Evolutionary conservation across 2,113 vertebrate genomes (phyloP).

Genomic region (Sinocyclocheilus grahami): DNA sequence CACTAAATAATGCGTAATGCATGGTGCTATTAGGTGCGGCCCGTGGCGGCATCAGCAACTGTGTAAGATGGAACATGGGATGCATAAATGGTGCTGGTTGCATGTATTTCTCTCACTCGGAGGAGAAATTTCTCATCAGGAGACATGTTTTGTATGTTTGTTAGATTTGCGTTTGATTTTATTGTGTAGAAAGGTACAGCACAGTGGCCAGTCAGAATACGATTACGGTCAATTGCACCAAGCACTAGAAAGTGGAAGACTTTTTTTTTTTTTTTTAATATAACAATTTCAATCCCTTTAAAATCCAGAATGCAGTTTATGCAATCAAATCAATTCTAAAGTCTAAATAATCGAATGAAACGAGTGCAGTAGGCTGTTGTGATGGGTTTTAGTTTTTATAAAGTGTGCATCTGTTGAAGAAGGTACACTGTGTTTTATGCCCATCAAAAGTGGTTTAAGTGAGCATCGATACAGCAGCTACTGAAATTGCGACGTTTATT

Average conservation of each 20-base stretch:
- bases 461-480: background rate
- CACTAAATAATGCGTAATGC: constrained; percentile 77
- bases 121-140: constrained; percentile 40
- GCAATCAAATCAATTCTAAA: constrained; percentile 66
- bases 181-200: constrained; percentile 24
- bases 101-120: constrained; percentile 42
- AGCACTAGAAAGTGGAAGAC: background rate
- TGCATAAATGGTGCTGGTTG: constrained; percentile 49
- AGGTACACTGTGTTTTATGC: background rate
- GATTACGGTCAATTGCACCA: background rate
- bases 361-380: constrained; percentile 71
- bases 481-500: constrained; percentile 1
- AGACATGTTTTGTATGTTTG: constrained; percentile 15
- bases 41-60: constrained; percentile 55
- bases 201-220: constrained; percentile 26
- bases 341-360: constrained; percentile 57
- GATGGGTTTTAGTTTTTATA: constrained; percentile 47
- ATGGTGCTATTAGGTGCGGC: constrained; percentile 74
- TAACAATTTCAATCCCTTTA: constrained; percentile 68
- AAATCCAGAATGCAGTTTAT: constrained; percentile 62
- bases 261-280: background rate
- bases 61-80: constrained; percentile 26
- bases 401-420: constrained; percentile 12
- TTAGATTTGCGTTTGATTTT: background rate
- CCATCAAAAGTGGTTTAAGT: background rate